Conservation (phyloP, 2,113 vertebrate species). For the Myotis brandtii region DNA sequence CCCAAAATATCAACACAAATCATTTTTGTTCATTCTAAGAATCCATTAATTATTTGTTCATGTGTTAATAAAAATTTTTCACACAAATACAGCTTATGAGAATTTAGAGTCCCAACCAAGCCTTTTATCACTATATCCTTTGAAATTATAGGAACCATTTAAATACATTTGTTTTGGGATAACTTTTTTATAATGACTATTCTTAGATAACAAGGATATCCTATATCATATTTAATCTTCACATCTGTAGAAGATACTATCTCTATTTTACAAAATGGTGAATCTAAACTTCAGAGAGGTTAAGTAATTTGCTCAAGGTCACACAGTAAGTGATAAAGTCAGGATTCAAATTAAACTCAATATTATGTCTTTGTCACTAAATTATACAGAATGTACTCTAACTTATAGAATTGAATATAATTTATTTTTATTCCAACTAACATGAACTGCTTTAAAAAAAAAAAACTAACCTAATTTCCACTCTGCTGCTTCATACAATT, state of each 20-base stretch:
- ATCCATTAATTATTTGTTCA: background rate
- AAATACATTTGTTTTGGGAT: background rate
- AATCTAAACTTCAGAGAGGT: background rate
- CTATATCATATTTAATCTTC: background rate
- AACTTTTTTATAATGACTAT: background rate
- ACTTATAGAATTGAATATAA: background rate
- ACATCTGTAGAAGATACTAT: background rate
- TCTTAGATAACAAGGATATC: background rate
- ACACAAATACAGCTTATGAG: background rate
- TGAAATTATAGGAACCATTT: background rate
- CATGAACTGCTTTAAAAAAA: background rate
- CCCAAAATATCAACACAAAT: background rate
- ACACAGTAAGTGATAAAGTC: background rate
- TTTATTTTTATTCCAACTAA: background rate
- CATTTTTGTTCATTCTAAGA: conserved; percentile 29
- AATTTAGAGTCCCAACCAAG: conserved; percentile 9
- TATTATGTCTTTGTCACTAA: background rate
- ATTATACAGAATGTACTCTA: background rate
- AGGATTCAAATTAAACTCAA: background rate
- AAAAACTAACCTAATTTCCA: background rate
- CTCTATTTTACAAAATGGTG: background rate
- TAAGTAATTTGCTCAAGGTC: background rate
- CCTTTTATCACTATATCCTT: background rate
- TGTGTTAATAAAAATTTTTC: conserved; percentile 20
- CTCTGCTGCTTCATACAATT: background rate